These are phyloP conservation scores for Antechinus stuartii DNA, from an alignment of 2,113 vertebrate genomes.

Conservation along the genomic window DNA sequence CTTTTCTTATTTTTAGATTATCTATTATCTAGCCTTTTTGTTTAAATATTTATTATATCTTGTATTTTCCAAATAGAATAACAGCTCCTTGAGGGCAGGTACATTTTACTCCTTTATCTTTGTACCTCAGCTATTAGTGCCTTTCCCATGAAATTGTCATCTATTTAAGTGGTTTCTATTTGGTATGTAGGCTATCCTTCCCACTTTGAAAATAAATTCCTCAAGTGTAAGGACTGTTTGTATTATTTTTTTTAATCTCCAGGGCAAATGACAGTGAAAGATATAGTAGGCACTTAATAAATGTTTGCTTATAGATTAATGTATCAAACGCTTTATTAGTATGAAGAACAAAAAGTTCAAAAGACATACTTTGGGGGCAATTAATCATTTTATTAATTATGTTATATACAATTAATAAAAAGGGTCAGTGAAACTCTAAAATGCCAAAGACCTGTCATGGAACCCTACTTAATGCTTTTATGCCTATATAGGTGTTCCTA, in stretches of 20 bases:
- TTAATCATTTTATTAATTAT: neutral
- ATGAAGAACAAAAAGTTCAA: neutral
- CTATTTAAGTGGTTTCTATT: neutral
- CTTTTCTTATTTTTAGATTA: neutral
- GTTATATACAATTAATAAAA: neutral
- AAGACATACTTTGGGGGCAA: neutral
- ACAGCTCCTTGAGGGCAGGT: neutral
- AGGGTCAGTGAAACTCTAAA: neutral
- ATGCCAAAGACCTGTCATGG: neutral
- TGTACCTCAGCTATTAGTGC: neutral
- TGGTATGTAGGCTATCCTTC: neutral
- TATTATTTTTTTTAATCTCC: neutral
- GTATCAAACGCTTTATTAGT: neutral
- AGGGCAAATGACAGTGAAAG: neutral
- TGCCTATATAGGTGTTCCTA: neutral
- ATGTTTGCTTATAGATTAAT: neutral
- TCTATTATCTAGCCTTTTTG: neutral
- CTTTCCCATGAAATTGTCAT: neutral
- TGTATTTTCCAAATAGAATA: neutral
- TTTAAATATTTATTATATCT: neutral
- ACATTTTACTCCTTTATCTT: neutral
- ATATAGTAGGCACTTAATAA: neutral
- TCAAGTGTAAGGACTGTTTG: neutral
- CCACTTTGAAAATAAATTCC: neutral
- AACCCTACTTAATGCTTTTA: neutral